Percentiles rank a stretch among this genome's conserved stretches.
Conservation (phyloP, 2,888 invertebrate genomes). For the Caenorhabditis doughertyi region DNA sequence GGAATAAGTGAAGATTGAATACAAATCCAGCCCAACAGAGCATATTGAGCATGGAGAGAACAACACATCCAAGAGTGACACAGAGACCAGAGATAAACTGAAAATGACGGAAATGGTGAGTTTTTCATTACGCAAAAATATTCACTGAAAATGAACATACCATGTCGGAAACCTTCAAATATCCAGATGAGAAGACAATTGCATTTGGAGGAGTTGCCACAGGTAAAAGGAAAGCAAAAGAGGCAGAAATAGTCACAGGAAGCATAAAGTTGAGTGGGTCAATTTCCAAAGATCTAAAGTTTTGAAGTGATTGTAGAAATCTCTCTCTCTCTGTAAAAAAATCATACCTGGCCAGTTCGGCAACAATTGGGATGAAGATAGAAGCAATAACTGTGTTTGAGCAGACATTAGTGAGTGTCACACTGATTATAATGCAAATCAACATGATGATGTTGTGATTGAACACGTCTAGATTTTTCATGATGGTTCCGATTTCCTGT, state of each 20-base stretch:
- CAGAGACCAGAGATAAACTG: slow-evolving; percentile 70
- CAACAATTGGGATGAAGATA: slow-evolving; percentile 89
- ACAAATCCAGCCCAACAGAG: slow-evolving; percentile 67
- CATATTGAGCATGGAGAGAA: slow-evolving; percentile 68
- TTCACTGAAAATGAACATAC: slow-evolving; percentile 36
- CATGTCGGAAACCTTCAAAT: slow-evolving; percentile 74
- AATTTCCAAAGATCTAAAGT: slow-evolving; percentile 65
- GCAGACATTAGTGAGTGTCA: slow-evolving; percentile 92
- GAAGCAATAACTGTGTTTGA: slow-evolving; percentile 92
- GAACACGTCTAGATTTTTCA: slow-evolving; percentile 87
- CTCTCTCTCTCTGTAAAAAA: no score
- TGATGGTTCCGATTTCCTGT: slow-evolving; percentile 87
- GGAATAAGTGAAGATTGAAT: slow-evolving; percentile 69
- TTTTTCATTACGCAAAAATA: not conserved
- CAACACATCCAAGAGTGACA: slow-evolving; percentile 69
- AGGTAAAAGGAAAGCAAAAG: slow-evolving; percentile 84
- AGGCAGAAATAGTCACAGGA: slow-evolving; percentile 83
- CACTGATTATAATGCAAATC: slow-evolving; percentile 89
- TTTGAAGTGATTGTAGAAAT: not conserved
- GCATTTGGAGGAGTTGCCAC: slow-evolving; percentile 98
- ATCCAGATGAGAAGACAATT: slow-evolving; percentile 73
- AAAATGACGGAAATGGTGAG: no score
- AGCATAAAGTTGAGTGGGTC: slow-evolving; percentile 83
- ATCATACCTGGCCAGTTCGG: slow-evolving; percentile 72
- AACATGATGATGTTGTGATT: slow-evolving; percentile 87